Evolutionary conservation across 2,797 vertebrate species (phyloP).

Genomic region (Pipistrellus pipistrellus): DNA sequence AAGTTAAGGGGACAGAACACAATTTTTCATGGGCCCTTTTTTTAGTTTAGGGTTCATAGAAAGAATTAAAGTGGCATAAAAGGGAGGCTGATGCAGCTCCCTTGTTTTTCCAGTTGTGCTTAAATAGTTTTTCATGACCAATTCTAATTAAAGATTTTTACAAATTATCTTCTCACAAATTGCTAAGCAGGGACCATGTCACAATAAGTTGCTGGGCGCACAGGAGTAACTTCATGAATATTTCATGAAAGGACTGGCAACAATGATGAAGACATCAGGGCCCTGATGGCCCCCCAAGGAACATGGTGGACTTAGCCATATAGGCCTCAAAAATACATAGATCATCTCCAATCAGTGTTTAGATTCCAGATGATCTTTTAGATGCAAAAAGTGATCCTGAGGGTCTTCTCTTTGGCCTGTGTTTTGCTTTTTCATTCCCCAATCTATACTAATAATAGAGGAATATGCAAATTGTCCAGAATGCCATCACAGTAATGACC

Average conservation of each 20-base stretch:
- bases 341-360: background rate
- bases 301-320: background rate
- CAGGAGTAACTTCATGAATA: conserved; percentile 12
- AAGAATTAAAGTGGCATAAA: background rate
- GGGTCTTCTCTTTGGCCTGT: background rate
- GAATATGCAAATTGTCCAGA: no score
- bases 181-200: background rate
- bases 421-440: background rate
- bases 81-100: background rate
- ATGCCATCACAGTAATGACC: no score
- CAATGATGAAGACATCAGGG: background rate
- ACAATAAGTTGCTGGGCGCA: background rate
- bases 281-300: background rate
- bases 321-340: background rate
- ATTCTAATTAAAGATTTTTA: background rate
- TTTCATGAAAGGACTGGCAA: background rate
- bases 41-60: background rate
- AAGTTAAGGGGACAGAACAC: background rate
- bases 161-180: background rate
- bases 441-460: no score
- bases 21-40: background rate
- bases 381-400: background rate
- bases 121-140: background rate
- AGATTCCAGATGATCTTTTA: background rate
- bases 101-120: background rate